Conservation (phyloP, 1,140 invertebrate species). For the Pectinophora gossypiella region DNA sequence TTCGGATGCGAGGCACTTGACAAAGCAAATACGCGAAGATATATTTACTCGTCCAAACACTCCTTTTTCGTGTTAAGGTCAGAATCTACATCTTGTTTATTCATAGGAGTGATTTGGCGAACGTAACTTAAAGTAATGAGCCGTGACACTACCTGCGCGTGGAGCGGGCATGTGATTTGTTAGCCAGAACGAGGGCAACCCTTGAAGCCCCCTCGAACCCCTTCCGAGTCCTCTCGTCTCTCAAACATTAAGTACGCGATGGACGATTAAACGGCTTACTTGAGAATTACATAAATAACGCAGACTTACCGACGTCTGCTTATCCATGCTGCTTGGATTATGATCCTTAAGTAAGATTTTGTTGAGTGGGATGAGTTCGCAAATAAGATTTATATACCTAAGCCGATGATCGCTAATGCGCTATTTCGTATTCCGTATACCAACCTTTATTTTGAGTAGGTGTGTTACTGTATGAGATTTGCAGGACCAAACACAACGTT, state of each 20-base stretch:
- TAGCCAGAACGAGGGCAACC: constrained; percentile 36
- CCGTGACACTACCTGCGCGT: constrained; percentile 48
- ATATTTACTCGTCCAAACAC: background rate
- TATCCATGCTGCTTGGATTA: constrained; percentile 28
- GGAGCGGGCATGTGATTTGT: constrained; percentile 41
- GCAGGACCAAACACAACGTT: too few relatives aligned
- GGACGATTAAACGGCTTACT: constrained; percentile 46
- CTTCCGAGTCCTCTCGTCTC: constrained; percentile 14
- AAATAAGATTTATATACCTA: background rate
- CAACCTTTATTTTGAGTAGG: too few relatives aligned
- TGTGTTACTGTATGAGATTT: too few relatives aligned
- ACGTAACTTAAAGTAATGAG: constrained; percentile 52
- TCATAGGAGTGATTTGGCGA: constrained; percentile 41
- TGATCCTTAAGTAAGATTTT: constrained; percentile 31
- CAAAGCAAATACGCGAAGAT: background rate
- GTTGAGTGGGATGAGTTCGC: constrained; percentile 16
- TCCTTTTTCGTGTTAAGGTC: background rate
- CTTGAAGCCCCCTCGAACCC: constrained; percentile 13
- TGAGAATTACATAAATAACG: constrained; percentile 37
- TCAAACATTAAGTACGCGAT: constrained; percentile 42
- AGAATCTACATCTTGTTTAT: constrained; percentile 38
- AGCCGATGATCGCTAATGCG: background rate
- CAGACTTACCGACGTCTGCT: constrained; percentile 20
- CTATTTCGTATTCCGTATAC: too few relatives aligned
- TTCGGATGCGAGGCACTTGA: background rate